Conservation (phyloP, 1,140 invertebrate genomes). For the Oncopodura yosiiana region DNA sequence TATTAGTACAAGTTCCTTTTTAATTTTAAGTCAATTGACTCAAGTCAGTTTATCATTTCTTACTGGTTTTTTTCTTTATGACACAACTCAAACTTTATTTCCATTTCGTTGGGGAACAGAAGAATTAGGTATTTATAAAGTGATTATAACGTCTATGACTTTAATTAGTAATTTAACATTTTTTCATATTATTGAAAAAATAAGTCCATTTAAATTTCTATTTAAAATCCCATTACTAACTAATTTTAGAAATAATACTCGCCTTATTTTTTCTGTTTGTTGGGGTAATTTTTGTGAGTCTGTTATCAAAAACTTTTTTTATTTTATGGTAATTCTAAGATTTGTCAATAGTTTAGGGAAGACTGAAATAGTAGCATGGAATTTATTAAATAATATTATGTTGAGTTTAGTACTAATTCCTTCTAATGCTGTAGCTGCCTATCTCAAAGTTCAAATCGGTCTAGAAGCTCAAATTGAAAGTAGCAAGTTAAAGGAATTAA, state of each 20-base stretch:
- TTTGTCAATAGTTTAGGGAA: constrained; percentile 26
- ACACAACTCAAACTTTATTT: not conserved
- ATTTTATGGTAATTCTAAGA: constrained; percentile 29
- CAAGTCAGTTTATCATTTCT: constrained; percentile 16
- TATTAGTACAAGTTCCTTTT: constrained; percentile 15
- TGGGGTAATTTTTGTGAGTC: constrained; percentile 31
- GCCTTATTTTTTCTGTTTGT: constrained; percentile 14
- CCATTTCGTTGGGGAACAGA: constrained; percentile 17
- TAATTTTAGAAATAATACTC: constrained; percentile 4
- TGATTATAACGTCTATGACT: constrained; percentile 13
- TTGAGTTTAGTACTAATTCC: constrained; percentile 26
- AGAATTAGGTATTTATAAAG: constrained; percentile 25
- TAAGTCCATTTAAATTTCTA: constrained; percentile 9
- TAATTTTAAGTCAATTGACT: constrained; percentile 14
- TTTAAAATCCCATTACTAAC: constrained; percentile 6
- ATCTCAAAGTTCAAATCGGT: constrained; percentile 25
- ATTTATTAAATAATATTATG: constrained; percentile 25
- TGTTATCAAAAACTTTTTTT: constrained; percentile 27
- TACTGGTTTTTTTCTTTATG: constrained; percentile 20
- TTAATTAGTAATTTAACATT: constrained; percentile 13
- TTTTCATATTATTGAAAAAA: constrained; percentile 19
- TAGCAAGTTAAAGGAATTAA: not conserved
- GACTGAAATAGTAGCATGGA: constrained; percentile 23
- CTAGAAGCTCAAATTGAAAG: constrained; percentile 1
- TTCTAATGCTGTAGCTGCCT: constrained; percentile 12